A percentile compares a stretch with the other conserved stretches of the same genome.
phyloP scores from a whole-genome alignment of 1,140 invertebrate species.

The Panonychus citri region DNA sequence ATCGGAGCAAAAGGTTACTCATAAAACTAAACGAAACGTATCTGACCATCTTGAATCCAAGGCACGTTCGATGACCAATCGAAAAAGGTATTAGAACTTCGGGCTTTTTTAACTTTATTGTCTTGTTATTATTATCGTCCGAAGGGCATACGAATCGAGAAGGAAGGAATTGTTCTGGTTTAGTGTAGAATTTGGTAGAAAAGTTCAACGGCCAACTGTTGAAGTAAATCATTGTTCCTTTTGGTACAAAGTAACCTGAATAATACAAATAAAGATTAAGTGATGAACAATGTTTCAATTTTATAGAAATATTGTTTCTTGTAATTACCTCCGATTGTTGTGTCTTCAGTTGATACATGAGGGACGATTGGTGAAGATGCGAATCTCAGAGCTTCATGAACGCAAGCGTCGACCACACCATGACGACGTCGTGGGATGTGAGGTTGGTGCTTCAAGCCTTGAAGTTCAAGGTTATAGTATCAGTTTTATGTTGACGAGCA shows the following conservation, averaged over 20 bases:
- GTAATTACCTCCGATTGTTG: conserved; percentile 34
- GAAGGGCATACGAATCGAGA: conserved; percentile 31
- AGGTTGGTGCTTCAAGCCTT: conserved; percentile 37
- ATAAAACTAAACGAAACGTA: too few relatives aligned
- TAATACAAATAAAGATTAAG: neutral
- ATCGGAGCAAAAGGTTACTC: too few relatives aligned
- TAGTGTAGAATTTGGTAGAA: conserved; percentile 42
- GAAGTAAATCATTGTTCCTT: conserved; percentile 57
- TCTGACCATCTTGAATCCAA: conserved; percentile 67
- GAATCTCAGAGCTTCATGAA: conserved; percentile 49
- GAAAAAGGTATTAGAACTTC: conserved; percentile 64
- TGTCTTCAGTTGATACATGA: conserved; percentile 54
- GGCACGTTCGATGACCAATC: conserved; percentile 55
- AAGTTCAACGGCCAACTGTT: conserved; percentile 67
- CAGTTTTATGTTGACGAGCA: conserved; percentile 16
- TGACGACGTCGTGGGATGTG: conserved; percentile 51
- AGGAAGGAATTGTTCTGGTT: conserved; percentile 43
- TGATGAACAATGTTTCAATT: neutral
- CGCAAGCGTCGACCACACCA: conserved; percentile 55
- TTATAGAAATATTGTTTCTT: neutral
- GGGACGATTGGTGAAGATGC: conserved; percentile 72
- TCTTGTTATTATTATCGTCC: neutral
- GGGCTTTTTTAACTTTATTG: conserved; percentile 17
- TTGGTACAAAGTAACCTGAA: conserved; percentile 39
- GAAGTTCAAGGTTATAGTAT: conserved; percentile 24